phyloP scores from a whole-genome alignment of 1,140 invertebrate species.

The Diorhabda elongata region DNA sequence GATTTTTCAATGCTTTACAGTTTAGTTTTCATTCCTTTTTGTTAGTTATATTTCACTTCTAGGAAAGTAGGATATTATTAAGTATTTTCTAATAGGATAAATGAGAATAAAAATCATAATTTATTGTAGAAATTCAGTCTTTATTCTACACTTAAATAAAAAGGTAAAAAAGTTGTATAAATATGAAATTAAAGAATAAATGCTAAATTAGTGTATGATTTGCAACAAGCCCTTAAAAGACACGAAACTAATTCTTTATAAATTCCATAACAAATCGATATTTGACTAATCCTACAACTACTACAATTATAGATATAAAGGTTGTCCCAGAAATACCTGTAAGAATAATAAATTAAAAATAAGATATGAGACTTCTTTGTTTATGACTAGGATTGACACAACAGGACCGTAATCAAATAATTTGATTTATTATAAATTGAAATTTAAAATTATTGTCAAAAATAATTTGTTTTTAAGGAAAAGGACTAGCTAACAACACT shows the following conservation, averaged over 20 bases:
- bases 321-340: slow-evolving; percentile 1
- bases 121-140: slow-evolving; percentile 17
- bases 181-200: slow-evolving; percentile 1
- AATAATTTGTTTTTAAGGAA: not conserved
- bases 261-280: not conserved
- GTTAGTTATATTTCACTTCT: too few relatives aligned
- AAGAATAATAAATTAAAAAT: slow-evolving; percentile 9
- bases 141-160: slow-evolving; percentile 19
- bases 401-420: too few relatives aligned
- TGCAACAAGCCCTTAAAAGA: slow-evolving; percentile 16
- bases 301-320: too few relatives aligned
- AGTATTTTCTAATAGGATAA: too few relatives aligned
- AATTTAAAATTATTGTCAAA: too few relatives aligned
- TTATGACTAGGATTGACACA: too few relatives aligned
- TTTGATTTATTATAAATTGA: too few relatives aligned
- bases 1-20: too few relatives aligned
- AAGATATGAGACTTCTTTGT: not conserved
- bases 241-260: slow-evolving; percentile 9
- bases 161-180: slow-evolving; percentile 8
- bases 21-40: too few relatives aligned
- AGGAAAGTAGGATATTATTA: too few relatives aligned
- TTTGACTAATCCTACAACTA: too few relatives aligned
- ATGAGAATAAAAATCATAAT: not conserved
- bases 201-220: slow-evolving; percentile 1
- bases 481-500: slow-evolving; percentile 21